Conservation (phyloP, 2,113 vertebrate genomes). For the Vanacampus margaritifer region DNA sequence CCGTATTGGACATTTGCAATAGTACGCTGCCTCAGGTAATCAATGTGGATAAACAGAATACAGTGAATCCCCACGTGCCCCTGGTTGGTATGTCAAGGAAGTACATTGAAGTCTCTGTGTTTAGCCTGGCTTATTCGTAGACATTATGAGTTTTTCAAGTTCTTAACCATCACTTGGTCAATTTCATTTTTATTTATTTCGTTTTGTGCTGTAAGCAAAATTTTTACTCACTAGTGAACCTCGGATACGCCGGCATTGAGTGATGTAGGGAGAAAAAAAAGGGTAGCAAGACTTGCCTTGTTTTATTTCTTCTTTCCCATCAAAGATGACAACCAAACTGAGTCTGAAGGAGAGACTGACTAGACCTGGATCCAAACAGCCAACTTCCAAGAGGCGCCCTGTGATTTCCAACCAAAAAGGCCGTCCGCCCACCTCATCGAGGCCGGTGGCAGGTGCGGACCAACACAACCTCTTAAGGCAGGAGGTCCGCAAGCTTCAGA, state of each 20-base stretch:
- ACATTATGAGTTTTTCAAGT: neutral
- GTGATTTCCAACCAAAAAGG: slow-evolving; percentile 6
- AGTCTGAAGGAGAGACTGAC: slow-evolving; percentile 40
- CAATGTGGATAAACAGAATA: neutral
- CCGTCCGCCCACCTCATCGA: slow-evolving; percentile 65
- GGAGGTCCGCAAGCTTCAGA: slow-evolving; percentile 50
- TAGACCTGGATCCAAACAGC: slow-evolving; percentile 53
- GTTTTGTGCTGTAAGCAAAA: neutral
- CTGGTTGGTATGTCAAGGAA: too few relatives aligned
- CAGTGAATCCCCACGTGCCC: neutral
- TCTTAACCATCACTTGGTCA: too few relatives aligned
- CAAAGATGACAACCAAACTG: slow-evolving; percentile 31
- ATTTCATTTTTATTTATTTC: too few relatives aligned
- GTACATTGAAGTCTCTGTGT: too few relatives aligned
- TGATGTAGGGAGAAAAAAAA: too few relatives aligned
- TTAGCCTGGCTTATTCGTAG: neutral
- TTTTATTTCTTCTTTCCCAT: neutral
- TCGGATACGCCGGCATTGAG: too few relatives aligned
- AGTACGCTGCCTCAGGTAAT: slow-evolving; percentile 40
- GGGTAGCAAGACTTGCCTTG: too few relatives aligned
- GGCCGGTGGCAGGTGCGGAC: slow-evolving; percentile 24
- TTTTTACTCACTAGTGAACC: too few relatives aligned
- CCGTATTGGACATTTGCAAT: slow-evolving; percentile 31
- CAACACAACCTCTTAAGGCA: slow-evolving; percentile 37
- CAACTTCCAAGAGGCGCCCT: slow-evolving; percentile 40